phyloP scores from a whole-genome alignment of 2,888 invertebrate genomes.

The Chalcosyrphus nemorum region DNA sequence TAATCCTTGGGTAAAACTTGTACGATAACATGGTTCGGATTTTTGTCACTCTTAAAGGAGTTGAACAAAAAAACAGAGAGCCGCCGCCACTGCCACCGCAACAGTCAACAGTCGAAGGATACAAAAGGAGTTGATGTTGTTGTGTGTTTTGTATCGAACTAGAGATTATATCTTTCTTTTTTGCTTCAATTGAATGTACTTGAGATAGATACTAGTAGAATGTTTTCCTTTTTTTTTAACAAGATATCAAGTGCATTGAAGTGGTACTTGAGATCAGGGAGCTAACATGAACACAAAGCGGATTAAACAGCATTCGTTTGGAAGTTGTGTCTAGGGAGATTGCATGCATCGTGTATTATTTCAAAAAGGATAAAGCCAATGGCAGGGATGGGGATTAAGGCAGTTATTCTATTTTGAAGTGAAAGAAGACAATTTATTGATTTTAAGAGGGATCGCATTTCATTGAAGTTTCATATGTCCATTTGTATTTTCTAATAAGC shows the following conservation, averaged over 20 bases:
- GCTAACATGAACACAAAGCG: conserved; percentile 12
- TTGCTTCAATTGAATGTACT: conserved; percentile 15
- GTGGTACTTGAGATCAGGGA: conserved; percentile 19
- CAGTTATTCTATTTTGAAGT: background rate
- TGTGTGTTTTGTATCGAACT: conserved; percentile 11
- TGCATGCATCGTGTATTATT: conserved; percentile 26
- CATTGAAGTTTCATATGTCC: too few species aligned
- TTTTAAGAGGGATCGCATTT: background rate
- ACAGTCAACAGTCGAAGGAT: conserved; percentile 34
- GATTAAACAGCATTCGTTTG: conserved; percentile 39
- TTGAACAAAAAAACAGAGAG: conserved; percentile 22
- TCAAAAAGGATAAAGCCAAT: conserved; percentile 18
- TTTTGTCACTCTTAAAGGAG: conserved; percentile 36
- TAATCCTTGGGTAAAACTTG: conserved; percentile 63
- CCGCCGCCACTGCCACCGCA: background rate
- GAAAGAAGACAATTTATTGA: background rate
- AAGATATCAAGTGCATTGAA: conserved; percentile 36
- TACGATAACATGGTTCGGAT: conserved; percentile 51
- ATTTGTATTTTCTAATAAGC: too few species aligned
- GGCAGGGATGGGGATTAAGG: background rate
- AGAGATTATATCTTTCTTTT: conserved; percentile 34
- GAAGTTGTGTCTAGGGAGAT: conserved; percentile 29
- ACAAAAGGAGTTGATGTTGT: conserved; percentile 16
- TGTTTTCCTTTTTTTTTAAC: background rate
- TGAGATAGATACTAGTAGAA: background rate